phyloP scores from a whole-genome alignment of 2,113 vertebrate genomes.

The Eretmodus cyanostictus region DNA sequence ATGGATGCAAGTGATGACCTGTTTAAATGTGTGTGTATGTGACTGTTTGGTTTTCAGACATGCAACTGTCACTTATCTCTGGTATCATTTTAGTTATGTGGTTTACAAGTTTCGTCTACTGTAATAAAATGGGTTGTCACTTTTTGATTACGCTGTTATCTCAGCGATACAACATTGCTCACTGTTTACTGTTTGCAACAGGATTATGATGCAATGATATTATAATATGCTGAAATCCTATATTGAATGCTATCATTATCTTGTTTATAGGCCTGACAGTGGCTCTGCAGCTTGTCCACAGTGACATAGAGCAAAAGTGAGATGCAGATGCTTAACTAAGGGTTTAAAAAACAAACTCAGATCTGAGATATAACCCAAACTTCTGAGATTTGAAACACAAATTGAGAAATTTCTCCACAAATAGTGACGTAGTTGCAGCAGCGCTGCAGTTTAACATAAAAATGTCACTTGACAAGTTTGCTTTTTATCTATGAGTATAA shows the following conservation, averaged over 20 bases:
- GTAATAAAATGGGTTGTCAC: conserved; percentile 6
- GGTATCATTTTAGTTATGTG: background rate
- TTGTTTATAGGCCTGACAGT: conserved; percentile 78
- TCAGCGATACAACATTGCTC: background rate
- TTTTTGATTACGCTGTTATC: background rate
- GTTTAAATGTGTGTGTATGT: background rate
- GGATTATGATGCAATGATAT: background rate
- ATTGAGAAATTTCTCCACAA: background rate
- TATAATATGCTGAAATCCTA: background rate
- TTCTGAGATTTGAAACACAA: background rate
- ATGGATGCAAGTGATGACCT: background rate
- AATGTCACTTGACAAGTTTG: background rate
- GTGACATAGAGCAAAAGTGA: conserved; percentile 84
- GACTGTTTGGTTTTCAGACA: background rate
- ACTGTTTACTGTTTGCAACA: background rate
- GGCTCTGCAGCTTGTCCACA: conserved; percentile 93
- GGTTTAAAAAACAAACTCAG: background rate
- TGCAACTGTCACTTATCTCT: background rate
- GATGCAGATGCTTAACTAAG: background rate
- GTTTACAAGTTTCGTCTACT: background rate
- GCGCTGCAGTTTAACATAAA: background rate
- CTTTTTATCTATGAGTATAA: background rate
- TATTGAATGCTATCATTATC: background rate
- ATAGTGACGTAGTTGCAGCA: background rate
- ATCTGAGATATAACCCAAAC: background rate